A percentile compares a stretch with the other conserved stretches of the same genome.
Conservation (phyloP, 1,140 invertebrate species). For the Drosophila asahinai region DNA sequence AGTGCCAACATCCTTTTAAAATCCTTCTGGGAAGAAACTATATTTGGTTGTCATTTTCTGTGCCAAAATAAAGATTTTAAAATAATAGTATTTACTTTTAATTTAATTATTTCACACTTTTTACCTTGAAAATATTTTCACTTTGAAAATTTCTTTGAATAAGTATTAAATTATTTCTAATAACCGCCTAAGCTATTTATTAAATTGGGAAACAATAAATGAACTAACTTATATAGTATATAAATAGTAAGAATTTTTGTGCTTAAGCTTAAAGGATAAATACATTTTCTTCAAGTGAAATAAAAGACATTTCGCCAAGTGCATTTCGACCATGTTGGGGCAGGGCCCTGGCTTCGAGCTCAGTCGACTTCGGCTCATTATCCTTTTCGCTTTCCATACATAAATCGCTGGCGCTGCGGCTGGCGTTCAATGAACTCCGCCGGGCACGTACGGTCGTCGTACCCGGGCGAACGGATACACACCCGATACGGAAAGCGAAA, state of each 20-base stretch:
- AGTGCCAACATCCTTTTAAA: background rate
- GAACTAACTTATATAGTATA: no score
- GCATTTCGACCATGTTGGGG: conserved; percentile 64
- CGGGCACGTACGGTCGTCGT: conserved; percentile 80
- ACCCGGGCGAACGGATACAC: conserved; percentile 73
- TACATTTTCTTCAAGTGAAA: conserved; percentile 13
- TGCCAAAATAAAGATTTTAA: background rate
- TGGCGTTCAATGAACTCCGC: conserved; percentile 80
- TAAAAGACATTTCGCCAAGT: conserved; percentile 8
- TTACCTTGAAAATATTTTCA: no score
- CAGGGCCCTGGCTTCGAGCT: conserved; percentile 56
- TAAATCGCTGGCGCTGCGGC: conserved; percentile 69
- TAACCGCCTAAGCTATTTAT: no score
- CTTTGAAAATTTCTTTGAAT: no score
- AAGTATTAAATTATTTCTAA: no score
- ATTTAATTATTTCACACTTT: no score
- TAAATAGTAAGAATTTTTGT: background rate
- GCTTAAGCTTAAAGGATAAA: background rate
- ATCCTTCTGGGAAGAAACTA: background rate
- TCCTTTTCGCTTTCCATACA: conserved; percentile 85
- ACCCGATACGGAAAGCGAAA: conserved; percentile 85
- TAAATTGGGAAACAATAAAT: background rate
- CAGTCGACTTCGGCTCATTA: conserved; percentile 70
- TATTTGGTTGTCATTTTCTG: background rate
- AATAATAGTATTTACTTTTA: no score